Evolutionary conservation across 2,888 invertebrate genomes (phyloP), one percentile per base, ranked within the genome.

Genomic region (Poecilus cupreus): DNA sequence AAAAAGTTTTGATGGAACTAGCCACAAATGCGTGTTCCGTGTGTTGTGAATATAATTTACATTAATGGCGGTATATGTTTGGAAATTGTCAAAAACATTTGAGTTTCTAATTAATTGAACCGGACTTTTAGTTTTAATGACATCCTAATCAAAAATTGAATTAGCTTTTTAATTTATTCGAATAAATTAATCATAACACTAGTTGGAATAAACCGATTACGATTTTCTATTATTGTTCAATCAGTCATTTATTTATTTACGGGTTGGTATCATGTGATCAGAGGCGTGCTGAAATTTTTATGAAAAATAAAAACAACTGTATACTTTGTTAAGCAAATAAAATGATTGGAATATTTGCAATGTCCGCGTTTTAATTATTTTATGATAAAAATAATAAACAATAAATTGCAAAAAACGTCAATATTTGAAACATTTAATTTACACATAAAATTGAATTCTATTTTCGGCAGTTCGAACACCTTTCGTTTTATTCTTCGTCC

Each of bases 1-100:
- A 57, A 57, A n/a, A 24, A 51, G 51, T 51, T 51, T 68, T 37
- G 39, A 68, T 37, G 18, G 18, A 68, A 68, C 64, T 37, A 68
- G 39, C 16, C 37, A 68, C 64, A 68, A 68, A 68, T 68, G 37
- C 18, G 64, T 18, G 37, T 37, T 68, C 18, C 64, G 64, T 68
- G 32, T 68, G 32, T 68, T 32, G 20, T 18, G 64, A 68, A 68
- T 68, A 64, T 68, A 68, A 68, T 68, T 68, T 68, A 32, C 64
- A 68, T 68, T 68, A 68, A 68, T 20, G 37, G 37, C 64, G 20
- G 16, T 32, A 8, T 68, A 18, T n/a, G 13, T 60, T 60, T 68
- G 64, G 37, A 68, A 60, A 68, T 68, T 68, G 64, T 68, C 64
- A 68, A 68, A 68, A 68, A 37, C 64, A 68, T 68, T 16, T 32